A percentile compares a stretch with the other conserved stretches of the same genome.
Conservation (phyloP, 2,888 invertebrate species). For the Catonia carolina region DNA sequence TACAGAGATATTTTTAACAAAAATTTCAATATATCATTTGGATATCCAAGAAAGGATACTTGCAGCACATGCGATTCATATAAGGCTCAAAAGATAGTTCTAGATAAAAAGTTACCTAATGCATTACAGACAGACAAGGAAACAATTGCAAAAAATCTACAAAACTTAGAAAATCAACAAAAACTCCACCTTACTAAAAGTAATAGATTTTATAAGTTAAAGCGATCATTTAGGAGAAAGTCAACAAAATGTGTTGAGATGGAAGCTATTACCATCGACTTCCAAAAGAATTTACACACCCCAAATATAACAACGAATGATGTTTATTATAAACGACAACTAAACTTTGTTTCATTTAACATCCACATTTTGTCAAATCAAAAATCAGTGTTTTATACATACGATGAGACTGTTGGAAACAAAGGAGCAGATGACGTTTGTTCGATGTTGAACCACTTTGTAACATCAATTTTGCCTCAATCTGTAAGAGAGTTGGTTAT, state of each 20-base stretch:
- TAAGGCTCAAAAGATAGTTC: neutral
- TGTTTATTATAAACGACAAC: conserved; percentile 23
- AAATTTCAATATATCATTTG: conserved; percentile 9
- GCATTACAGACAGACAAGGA: neutral
- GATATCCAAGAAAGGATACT: conserved; percentile 11
- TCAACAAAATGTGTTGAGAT: neutral
- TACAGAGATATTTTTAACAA: conserved; percentile 10
- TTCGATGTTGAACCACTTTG: conserved; percentile 22
- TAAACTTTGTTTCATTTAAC: conserved; percentile 23
- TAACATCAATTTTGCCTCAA: conserved; percentile 6
- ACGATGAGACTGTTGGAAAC: conserved; percentile 22
- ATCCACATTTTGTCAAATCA: conserved; percentile 19
- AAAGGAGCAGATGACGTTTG: conserved; percentile 25
- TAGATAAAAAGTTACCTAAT: neutral
- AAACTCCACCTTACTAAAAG: conserved; percentile 10
- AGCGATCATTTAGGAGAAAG: neutral
- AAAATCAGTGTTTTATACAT: conserved; percentile 18
- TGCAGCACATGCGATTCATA: conserved; percentile 7
- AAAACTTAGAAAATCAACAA: neutral
- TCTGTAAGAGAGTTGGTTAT: neutral
- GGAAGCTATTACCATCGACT: conserved; percentile 23
- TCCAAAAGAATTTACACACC: conserved; percentile 20
- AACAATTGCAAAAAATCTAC: conserved; percentile 3
- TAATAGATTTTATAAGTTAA: conserved; percentile 14
- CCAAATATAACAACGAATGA: conserved; percentile 27